A percentile compares a stretch with the other conserved stretches of the same genome.
These are phyloP conservation scores for Phoronis australis DNA, from an alignment of 2,888 invertebrate species.

Conservation along the genomic window DNA sequence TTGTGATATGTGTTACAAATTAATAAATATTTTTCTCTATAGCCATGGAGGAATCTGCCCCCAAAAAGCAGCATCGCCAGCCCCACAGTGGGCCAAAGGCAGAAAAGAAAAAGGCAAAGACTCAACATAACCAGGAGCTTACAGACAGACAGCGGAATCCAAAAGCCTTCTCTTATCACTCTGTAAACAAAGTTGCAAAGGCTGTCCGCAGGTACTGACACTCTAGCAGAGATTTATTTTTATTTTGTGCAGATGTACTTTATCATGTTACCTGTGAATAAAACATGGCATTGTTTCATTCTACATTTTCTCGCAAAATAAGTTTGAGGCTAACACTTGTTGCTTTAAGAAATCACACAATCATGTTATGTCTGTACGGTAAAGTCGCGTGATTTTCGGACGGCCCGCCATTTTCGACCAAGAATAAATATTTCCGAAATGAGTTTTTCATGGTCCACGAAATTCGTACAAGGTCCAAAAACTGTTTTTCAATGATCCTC, in stretches of 20 bases:
- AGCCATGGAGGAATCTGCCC: constrained; percentile 15
- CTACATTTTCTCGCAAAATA: too few relatives aligned
- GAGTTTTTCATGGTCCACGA: too few relatives aligned
- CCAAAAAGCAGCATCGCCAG: constrained; percentile 40
- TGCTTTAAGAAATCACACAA: too few relatives aligned
- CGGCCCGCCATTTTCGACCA: too few relatives aligned
- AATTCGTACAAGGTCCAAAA: too few relatives aligned
- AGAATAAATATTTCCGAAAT: too few relatives aligned
- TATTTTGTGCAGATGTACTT: background rate
- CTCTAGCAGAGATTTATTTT: background rate
- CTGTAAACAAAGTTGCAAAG: constrained; percentile 82
- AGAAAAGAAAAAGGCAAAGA: constrained; percentile 65
- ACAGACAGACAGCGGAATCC: constrained; percentile 83
- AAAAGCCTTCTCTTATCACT: constrained; percentile 95
- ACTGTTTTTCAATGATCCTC: too few relatives aligned
- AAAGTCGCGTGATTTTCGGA: too few relatives aligned
- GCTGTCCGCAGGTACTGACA: constrained; percentile 75
- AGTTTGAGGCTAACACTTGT: too few relatives aligned
- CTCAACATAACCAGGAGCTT: constrained; percentile 59
- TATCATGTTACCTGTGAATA: background rate
- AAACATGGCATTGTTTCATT: background rate
- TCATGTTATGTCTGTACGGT: too few relatives aligned
- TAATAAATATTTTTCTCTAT: too few relatives aligned
- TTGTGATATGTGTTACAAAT: too few relatives aligned
- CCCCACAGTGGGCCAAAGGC: constrained; percentile 63